These are phyloP conservation scores for Spodoptera frugiperda DNA, from an alignment of 1,140 invertebrate species.

Conservation along the genomic window DNA sequence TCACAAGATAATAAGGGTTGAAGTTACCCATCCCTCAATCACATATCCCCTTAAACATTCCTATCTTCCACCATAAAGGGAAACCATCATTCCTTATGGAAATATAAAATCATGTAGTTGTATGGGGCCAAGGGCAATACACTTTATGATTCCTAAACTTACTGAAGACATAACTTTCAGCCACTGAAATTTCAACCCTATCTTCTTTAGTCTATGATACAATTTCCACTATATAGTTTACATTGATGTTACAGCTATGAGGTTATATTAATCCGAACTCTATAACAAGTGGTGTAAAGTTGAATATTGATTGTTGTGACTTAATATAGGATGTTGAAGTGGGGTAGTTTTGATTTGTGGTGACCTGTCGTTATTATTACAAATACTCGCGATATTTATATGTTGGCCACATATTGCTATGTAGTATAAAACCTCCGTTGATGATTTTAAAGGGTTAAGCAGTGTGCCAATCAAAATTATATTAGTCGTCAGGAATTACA, in stretches of 20 bases:
- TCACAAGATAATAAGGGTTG: not conserved
- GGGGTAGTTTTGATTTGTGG: not conserved
- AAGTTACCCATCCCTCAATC: not conserved
- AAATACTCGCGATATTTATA: not conserved
- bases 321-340: not conserved
- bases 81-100: slow-evolving; percentile 43
- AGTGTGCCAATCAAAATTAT: too few species aligned
- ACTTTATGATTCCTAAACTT: slow-evolving; percentile 41
- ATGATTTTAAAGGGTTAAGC: too few species aligned
- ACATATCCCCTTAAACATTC: slow-evolving; percentile 40
- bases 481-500: too few species aligned
- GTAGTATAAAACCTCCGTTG: too few species aligned
- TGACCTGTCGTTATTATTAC: not conserved
- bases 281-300: not conserved
- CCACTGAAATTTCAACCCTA: slow-evolving; percentile 1
- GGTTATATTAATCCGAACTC: slow-evolving; percentile 13
- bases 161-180: slow-evolving; percentile 26
- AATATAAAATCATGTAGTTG: slow-evolving; percentile 52
- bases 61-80: slow-evolving; percentile 46
- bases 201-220: not conserved
- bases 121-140: slow-evolving; percentile 21
- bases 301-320: slow-evolving; percentile 18
- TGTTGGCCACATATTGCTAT: not conserved
- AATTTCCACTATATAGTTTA: not conserved
- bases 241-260: not conserved